Evolutionary conservation across 2,888 invertebrate genomes (phyloP).

Genomic region (Drosophila ustulata): DNA sequence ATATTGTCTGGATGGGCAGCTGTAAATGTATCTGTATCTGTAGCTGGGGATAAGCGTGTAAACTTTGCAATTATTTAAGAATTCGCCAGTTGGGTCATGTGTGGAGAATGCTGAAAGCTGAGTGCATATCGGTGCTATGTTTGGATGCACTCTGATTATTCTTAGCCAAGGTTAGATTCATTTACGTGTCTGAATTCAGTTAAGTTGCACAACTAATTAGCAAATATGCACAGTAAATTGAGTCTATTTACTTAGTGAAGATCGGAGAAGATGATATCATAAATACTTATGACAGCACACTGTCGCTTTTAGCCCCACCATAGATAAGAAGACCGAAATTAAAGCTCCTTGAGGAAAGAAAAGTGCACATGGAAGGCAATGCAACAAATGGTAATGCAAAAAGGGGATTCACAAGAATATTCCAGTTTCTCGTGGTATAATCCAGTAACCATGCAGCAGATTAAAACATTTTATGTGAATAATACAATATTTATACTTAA

Average conservation of each 20-base stretch:
- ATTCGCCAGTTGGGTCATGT: constrained; percentile 10
- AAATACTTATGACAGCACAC: constrained; percentile 16
- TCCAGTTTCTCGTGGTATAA: constrained; percentile 46
- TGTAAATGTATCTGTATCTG: constrained; percentile 25
- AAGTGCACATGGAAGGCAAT: not conserved
- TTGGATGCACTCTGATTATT: constrained; percentile 36
- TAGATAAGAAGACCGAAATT: not conserved
- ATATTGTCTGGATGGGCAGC: constrained; percentile 22
- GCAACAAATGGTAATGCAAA: not conserved
- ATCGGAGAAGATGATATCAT: constrained; percentile 69
- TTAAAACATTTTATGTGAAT: constrained; percentile 16
- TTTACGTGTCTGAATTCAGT: constrained; percentile 52
- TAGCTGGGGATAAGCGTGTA: constrained; percentile 50
- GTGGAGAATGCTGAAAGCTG: constrained; percentile 19
- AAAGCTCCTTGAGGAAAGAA: not conserved
- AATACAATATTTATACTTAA: not conserved
- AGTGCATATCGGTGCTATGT: constrained; percentile 30
- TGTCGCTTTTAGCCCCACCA: not conserved
- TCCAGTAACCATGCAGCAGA: constrained; percentile 5
- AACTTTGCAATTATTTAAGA: constrained; percentile 46
- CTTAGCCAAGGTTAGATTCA: constrained; percentile 69
- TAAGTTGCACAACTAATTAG: constrained; percentile 62
- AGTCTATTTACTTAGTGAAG: constrained; percentile 50
- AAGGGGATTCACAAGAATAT: constrained; percentile 38
- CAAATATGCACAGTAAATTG: constrained; percentile 60